Conservation (phyloP, 2,797 vertebrate genomes). For the Macrochelys suwanniensis region DNA sequence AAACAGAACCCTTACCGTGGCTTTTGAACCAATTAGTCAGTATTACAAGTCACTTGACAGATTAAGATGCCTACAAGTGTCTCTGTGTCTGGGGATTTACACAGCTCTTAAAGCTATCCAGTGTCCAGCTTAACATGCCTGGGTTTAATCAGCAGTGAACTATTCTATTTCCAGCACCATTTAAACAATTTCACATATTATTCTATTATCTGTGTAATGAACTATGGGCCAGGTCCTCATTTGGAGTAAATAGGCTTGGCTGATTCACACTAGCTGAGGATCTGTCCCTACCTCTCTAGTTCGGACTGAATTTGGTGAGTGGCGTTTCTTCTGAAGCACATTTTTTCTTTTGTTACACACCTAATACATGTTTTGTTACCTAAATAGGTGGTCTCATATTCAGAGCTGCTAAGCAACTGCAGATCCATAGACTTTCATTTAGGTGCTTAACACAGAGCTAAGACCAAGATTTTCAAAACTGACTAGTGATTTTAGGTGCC, state of each 20-base stretch:
- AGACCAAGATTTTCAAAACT: neutral
- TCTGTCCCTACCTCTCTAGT: neutral
- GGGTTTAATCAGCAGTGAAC: slow-evolving; percentile 6
- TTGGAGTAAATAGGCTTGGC: slow-evolving; percentile 18
- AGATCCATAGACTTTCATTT: neutral
- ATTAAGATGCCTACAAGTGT: neutral
- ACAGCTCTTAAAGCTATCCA: neutral
- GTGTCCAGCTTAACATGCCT: slow-evolving; percentile 45
- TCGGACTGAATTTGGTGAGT: slow-evolving; percentile 38
- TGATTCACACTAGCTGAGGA: slow-evolving; percentile 15
- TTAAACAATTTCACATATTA: neutral
- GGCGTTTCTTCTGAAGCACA: neutral
- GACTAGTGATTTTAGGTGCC: neutral
- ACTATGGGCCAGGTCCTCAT: slow-evolving; percentile 6
- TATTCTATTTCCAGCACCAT: slow-evolving; percentile 3
- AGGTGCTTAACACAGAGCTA: neutral
- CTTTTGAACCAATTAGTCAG: slow-evolving; percentile 5
- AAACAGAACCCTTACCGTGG: slow-evolving; percentile 19
- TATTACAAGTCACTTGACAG: neutral
- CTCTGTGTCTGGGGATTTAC: slow-evolving; percentile 20
- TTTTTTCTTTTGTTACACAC: neutral
- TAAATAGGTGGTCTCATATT: neutral
- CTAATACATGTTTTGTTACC: neutral
- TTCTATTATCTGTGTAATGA: slow-evolving; percentile 22
- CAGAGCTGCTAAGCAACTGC: neutral